Conservation (phyloP, 2,113 vertebrate genomes). For the Oreamnos americanus region DNA sequence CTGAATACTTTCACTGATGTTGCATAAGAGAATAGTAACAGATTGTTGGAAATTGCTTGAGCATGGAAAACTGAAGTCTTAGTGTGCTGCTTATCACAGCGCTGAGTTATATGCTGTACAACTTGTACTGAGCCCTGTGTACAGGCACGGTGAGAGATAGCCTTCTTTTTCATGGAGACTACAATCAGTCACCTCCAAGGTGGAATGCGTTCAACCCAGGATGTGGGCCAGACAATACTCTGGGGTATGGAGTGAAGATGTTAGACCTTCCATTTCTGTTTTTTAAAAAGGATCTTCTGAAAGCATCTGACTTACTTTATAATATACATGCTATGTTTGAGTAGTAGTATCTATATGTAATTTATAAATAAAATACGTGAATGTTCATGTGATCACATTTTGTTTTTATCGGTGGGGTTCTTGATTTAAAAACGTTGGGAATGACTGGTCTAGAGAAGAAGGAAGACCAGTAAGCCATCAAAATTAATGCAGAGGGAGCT, state of each 20-base stretch:
- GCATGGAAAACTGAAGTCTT: constrained; percentile 7
- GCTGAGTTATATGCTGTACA: not conserved
- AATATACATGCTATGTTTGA: not conserved
- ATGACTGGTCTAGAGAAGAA: not conserved
- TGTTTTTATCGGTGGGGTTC: not conserved
- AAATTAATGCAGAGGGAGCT: not conserved
- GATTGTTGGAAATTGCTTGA: constrained; percentile 21
- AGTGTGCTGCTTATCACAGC: not conserved
- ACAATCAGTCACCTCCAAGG: not conserved
- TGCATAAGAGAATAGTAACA: not conserved
- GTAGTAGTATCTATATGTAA: not conserved
- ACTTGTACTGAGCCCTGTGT: not conserved
- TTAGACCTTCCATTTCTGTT: not conserved
- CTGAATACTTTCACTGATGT: not conserved
- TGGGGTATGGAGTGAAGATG: not conserved
- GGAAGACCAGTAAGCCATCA: not conserved
- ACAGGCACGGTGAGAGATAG: not conserved
- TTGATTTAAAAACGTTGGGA: not conserved
- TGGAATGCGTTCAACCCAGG: not conserved
- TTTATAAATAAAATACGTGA: constrained; percentile 32
- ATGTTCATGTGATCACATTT: not conserved
- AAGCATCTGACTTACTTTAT: not conserved
- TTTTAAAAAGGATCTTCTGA: constrained; percentile 16
- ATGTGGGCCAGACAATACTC: not conserved
- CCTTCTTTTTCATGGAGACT: not conserved